A percentile compares a stretch with the other conserved stretches of the same genome.
phyloP scores from a whole-genome alignment of 2,113 vertebrate species.

The Hipposideros armiger region DNA sequence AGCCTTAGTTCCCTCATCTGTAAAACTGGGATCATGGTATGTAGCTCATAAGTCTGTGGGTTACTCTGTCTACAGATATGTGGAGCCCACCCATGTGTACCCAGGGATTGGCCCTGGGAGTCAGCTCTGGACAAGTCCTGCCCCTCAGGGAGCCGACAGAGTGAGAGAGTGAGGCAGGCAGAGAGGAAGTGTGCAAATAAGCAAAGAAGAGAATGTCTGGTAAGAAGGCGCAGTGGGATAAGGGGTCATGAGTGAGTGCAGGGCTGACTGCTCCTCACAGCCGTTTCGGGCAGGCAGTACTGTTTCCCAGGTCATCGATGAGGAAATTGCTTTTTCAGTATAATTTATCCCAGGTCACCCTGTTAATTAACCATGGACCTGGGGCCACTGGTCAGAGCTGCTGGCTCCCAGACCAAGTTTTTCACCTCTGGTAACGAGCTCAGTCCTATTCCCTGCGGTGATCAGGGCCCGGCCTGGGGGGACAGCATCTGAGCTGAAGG shows the following conservation, averaged over 20 bases:
- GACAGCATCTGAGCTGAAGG: background rate
- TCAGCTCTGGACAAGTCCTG: background rate
- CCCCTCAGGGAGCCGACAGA: rapidly evolving
- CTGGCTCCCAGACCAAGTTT: background rate
- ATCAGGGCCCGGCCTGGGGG: background rate
- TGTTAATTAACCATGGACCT: rapidly evolving
- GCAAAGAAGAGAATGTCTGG: rapidly evolving
- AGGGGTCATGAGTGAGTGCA: rapidly evolving
- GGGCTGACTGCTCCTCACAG: rapidly evolving
- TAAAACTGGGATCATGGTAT: rapidly evolving
- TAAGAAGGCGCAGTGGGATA: rapidly evolving
- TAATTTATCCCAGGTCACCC: background rate
- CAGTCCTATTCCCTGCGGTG: background rate
- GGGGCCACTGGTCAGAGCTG: rapidly evolving
- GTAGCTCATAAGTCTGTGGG: background rate
- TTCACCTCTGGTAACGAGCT: background rate
- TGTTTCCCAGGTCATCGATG: rapidly evolving
- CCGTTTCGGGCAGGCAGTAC: background rate
- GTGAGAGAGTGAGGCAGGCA: rapidly evolving
- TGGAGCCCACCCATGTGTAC: rapidly evolving
- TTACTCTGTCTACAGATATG: rapidly evolving
- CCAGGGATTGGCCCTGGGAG: rapidly evolving
- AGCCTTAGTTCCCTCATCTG: background rate
- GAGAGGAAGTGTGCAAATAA: rapidly evolving
- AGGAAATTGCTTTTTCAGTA: rapidly evolving